These are phyloP conservation scores for Himalopsyche japonica DNA, from an alignment of 2,888 invertebrate genomes.

Conservation along the genomic window DNA sequence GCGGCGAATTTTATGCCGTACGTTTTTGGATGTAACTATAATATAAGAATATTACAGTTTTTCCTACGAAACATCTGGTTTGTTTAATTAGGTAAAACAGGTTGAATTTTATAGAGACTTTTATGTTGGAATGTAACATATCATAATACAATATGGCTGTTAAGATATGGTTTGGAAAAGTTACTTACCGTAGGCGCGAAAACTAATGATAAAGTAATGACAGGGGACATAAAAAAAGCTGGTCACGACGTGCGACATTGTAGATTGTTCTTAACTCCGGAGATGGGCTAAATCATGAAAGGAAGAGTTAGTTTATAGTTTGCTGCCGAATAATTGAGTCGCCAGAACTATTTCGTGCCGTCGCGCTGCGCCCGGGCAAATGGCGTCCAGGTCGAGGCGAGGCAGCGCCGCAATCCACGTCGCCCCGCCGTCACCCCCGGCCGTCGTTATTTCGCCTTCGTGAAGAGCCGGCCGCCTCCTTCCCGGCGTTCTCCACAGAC, in stretches of 20 bases:
- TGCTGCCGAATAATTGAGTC: not conserved
- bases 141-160: no score
- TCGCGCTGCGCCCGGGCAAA: not conserved
- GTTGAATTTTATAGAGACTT: no score
- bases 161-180: no score
- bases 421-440: not conserved
- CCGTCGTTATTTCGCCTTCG: not conserved
- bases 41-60: no score
- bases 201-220: not conserved
- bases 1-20: no score
- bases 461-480: not conserved
- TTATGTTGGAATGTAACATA: no score
- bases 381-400: not conserved
- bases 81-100: no score
- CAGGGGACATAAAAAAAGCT: not conserved
- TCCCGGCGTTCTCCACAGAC: not conserved
- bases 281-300: not conserved
- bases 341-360: not conserved
- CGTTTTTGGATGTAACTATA: no score
- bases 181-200: not conserved
- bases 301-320: conserved; percentile 1
- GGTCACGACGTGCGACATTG: not conserved
- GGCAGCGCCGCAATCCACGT: not conserved
- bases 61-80: no score
- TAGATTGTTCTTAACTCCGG: not conserved